phyloP scores from a whole-genome alignment of 64 coral and sea anemone genomes.

The Actinia equina region DNA sequence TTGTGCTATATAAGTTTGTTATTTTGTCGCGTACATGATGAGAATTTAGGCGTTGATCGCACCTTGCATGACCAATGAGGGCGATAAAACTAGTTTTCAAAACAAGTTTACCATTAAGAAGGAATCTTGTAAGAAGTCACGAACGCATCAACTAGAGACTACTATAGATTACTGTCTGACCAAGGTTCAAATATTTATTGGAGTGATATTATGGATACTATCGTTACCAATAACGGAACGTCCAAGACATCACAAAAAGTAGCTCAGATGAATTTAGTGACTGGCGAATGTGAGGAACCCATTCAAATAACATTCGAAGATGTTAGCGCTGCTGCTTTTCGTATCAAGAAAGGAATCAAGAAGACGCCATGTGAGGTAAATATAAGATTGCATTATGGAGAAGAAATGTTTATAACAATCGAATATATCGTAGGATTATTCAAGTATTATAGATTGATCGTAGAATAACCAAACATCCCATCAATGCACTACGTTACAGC shows the following conservation, averaged over 20 bases:
- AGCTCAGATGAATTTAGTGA: neutral
- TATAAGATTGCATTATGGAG: neutral
- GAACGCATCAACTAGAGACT: neutral
- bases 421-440: too few relatives aligned
- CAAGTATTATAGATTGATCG: too few relatives aligned
- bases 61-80: neutral
- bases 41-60: neutral
- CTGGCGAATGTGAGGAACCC: neutral
- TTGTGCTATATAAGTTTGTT: neutral
- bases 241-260: neutral
- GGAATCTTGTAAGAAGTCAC: neutral
- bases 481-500: too few relatives aligned
- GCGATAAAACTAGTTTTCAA: slow-evolving; percentile 17
- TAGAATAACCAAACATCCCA: too few relatives aligned
- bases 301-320: slow-evolving; percentile 44
- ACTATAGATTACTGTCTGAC: too few relatives aligned
- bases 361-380: slow-evolving; percentile 49
- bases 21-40: neutral
- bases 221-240: neutral
- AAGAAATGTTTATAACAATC: too few relatives aligned
- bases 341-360: slow-evolving; percentile 40
- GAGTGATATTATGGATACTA: neutral
- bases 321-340: slow-evolving; percentile 43
- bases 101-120: neutral
- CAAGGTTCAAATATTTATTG: neutral